These are phyloP conservation scores for Drosophila carrolli DNA, from an alignment of 1,140 invertebrate species.

Conservation along the genomic window DNA sequence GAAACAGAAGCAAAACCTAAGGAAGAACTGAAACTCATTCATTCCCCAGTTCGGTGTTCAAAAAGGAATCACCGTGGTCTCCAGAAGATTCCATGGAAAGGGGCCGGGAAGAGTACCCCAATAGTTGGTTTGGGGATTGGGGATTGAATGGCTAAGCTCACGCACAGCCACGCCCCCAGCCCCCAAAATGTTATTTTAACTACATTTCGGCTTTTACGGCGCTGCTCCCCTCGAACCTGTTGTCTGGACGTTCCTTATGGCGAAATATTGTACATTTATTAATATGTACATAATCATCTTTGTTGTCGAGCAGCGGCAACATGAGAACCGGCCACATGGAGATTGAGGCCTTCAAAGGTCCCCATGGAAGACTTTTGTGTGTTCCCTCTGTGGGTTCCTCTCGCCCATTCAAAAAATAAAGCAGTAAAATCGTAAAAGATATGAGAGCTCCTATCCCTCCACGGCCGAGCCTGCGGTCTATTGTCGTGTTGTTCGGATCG, in stretches of 20 bases:
- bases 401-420: constrained; percentile 68
- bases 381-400: constrained; percentile 21
- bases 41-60: constrained; percentile 38
- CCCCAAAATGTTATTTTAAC: constrained; percentile 72
- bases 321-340: constrained; percentile 66
- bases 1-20: constrained; percentile 16
- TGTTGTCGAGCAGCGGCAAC: constrained; percentile 54
- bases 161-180: constrained; percentile 33
- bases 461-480: constrained; percentile 39
- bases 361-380: constrained; percentile 32
- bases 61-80: constrained; percentile 45
- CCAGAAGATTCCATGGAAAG: constrained; percentile 55
- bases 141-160: constrained; percentile 35
- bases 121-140: constrained; percentile 16
- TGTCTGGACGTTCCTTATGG: constrained; percentile 27
- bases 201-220: constrained; percentile 63
- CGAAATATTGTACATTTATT: constrained; percentile 75
- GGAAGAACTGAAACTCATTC: constrained; percentile 40
- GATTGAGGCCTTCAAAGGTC: constrained; percentile 38
- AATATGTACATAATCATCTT: constrained; percentile 70
- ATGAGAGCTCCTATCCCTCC: constrained; percentile 28
- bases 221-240: constrained; percentile 18
- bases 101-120: constrained; percentile 4
- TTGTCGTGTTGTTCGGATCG: constrained; percentile 38
- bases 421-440: constrained; percentile 77